Base-by-base conservation (phyloP, 2,888 invertebrate genomes). In the Oeneis ivallda region DNA sequence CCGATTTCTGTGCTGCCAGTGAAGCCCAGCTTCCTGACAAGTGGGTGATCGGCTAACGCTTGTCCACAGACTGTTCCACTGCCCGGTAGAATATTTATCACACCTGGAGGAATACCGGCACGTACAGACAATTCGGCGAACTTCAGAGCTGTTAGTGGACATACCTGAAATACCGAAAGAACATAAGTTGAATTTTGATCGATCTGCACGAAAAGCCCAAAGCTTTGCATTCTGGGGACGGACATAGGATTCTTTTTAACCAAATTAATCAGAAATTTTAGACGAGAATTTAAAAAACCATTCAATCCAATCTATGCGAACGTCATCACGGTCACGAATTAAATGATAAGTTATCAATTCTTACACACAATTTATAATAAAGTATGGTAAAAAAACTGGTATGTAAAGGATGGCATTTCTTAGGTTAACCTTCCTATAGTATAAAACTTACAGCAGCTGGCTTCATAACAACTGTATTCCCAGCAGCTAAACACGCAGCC, bases 401-500 rank as follows among this genome's bases (percentile, higher is more conserved):
- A n/a, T 26, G 26, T 5, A 26, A 26, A 26, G 5, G 26, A 26
- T 26, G 26, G 5, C 5, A 26, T 26, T 26, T 26, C 5, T 4
- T 26, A 26, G 26, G 1, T 26, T 26, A 26, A 26, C 26, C 37
- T 37, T 37, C 37, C 11, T 13, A 11, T 26, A 50, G n/a, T n/a
- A 26, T 11, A 50, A 50, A 11, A 79, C 85, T 84, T 70, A 96
- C 95, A 78, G 96, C 96, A 0, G 99, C 98, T 0, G 99, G 99
- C 85, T 99, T 99, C 85, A 98, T 96, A 0, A 99, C 95, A 0
- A 98, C 98, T 0, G 98, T 98, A 82, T 99, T 99, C 43, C 99
- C 99, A 9, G 98, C 98, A 0, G 98, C 98, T 56, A 99, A 92
- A 79, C 98, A 99, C 3, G 99, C 98, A 0, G 98, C 98, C 98